Conservation (phyloP, 2,888 invertebrate genomes). For the Caenorhabditis uteleia region DNA sequence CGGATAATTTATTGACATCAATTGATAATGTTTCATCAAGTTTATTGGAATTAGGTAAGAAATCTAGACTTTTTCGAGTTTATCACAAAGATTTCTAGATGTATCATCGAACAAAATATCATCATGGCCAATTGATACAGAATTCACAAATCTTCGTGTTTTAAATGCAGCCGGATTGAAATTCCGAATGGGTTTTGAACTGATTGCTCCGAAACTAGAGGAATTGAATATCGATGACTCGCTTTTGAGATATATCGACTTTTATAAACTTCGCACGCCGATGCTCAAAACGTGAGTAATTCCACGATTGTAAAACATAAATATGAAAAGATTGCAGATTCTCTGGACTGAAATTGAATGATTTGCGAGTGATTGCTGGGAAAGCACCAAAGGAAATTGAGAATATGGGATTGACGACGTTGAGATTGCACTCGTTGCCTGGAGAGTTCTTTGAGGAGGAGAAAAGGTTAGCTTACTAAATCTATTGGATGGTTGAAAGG, state of each 20-base stretch:
- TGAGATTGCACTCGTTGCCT: slow-evolving; percentile 13
- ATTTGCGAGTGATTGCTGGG: background rate
- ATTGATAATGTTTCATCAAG: slow-evolving; percentile 22
- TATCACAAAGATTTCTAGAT: slow-evolving; percentile 8
- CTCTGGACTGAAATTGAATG: slow-evolving; percentile 16
- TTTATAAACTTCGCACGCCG: slow-evolving; percentile 19
- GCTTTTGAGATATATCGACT: slow-evolving; percentile 18
- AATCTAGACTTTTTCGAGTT: too few species aligned
- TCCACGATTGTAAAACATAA: background rate
- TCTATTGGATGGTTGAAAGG: background rate
- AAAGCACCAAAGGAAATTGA: background rate
- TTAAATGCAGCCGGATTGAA: slow-evolving; percentile 8
- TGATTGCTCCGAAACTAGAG: slow-evolving; percentile 26
- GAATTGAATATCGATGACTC: slow-evolving; percentile 20
- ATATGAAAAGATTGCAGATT: slow-evolving; percentile 3
- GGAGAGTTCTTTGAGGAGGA: slow-evolving; percentile 15
- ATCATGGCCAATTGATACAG: slow-evolving; percentile 9
- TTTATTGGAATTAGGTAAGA: slow-evolving; percentile 10
- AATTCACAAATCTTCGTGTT: slow-evolving; percentile 6
- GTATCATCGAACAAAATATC: slow-evolving; percentile 17
- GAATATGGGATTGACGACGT: slow-evolving; percentile 14
- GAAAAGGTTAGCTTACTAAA: too few species aligned
- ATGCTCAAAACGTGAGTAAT: slow-evolving; percentile 7
- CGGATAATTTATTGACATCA: slow-evolving; percentile 14
- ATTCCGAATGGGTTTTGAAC: slow-evolving; percentile 11